These are phyloP conservation scores for Chloropsis cyanopogon DNA, from an alignment of 2,113 vertebrate genomes.

Conservation along the genomic window DNA sequence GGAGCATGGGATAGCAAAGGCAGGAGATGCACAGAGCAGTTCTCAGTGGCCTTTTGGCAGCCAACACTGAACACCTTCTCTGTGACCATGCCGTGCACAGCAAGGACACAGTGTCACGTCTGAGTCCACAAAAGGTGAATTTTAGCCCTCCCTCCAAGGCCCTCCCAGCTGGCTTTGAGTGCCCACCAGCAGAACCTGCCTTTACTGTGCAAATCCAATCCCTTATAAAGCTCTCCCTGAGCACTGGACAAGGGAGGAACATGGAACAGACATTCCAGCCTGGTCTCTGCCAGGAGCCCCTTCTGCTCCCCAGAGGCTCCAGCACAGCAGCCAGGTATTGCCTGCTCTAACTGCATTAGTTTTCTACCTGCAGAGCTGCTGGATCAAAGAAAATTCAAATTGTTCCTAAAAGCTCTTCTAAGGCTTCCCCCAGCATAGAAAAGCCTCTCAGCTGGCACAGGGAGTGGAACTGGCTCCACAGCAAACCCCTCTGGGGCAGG, in stretches of 20 bases:
- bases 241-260: not conserved
- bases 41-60: not conserved
- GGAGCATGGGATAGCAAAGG: accelerated
- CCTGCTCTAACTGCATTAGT: not conserved
- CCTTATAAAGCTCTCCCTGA: not conserved
- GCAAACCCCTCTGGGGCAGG: not conserved
- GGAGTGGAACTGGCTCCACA: not conserved
- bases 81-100: accelerated
- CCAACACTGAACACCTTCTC: not conserved
- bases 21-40: not conserved
- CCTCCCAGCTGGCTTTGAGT: accelerated
- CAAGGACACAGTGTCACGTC: accelerated
- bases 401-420: not conserved
- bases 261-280: accelerated
- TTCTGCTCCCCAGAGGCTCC: not conserved
- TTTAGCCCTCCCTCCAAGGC: not conserved
- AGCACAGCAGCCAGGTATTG: not conserved
- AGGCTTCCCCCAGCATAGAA: not conserved
- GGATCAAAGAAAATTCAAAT: slow-evolving; percentile 15
- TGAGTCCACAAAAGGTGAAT: not conserved
- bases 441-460: not conserved
- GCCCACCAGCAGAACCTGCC: not conserved
- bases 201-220: not conserved
- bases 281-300: not conserved
- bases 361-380: not conserved